Percentiles rank a stretch among this genome's conserved stretches.
phyloP scores from a whole-genome alignment of 2,113 vertebrate genomes.

The Oenanthe oenanthe region DNA sequence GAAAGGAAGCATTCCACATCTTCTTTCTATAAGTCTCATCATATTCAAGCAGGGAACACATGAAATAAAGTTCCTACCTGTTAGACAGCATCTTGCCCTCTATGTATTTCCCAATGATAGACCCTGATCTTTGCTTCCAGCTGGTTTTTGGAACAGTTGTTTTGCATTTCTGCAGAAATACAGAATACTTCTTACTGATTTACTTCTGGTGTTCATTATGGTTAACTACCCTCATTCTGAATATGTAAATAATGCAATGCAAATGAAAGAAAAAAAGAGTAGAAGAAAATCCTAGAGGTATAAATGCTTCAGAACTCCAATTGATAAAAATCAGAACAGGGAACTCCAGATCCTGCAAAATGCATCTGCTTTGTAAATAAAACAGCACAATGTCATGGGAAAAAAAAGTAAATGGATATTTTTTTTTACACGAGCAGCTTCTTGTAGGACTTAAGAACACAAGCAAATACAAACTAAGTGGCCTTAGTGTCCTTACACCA shows the following conservation, averaged over 20 bases:
- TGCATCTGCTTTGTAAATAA: neutral
- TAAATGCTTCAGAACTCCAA: neutral
- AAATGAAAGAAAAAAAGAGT: neutral
- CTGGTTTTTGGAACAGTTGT: constrained; percentile 37
- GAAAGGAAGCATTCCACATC: neutral
- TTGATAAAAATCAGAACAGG: neutral
- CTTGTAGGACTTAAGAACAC: neutral
- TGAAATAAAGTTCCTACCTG: constrained; percentile 73
- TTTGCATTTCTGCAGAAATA: constrained; percentile 82
- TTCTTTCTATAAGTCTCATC: neutral
- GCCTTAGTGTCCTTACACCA: neutral
- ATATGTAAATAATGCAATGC: neutral
- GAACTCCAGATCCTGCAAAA: neutral
- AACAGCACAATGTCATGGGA: neutral
- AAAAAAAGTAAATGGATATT: neutral
- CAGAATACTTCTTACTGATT: neutral
- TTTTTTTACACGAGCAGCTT: neutral
- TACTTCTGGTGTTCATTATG: neutral
- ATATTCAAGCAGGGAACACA: neutral
- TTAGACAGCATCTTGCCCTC: constrained; percentile 65
- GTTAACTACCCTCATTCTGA: neutral
- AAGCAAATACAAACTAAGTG: neutral
- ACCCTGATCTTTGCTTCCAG: constrained; percentile 77
- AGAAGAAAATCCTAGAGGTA: neutral
- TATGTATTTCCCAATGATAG: constrained; percentile 74